Percentiles rank a stretch among this genome's conserved stretches.
Evolutionary conservation across 30 jellyfish, hydroid and myxozoan species (phyloP).

Genomic region (Clytia hemisphaerica): DNA sequence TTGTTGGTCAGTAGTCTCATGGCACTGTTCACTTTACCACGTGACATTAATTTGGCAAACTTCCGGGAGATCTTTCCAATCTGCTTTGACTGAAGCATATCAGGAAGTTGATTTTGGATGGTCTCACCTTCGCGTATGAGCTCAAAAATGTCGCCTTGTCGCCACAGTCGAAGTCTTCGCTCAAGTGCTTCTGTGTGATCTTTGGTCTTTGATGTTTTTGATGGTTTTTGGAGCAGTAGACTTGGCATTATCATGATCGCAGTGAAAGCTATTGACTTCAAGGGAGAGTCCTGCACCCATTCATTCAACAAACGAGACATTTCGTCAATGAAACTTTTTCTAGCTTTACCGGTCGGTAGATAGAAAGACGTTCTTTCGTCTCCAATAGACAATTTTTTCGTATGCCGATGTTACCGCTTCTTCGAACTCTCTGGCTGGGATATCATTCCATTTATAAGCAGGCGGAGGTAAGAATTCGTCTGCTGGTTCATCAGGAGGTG

Average conservation of each 20-base stretch:
- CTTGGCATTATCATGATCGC: slow-evolving; percentile 2
- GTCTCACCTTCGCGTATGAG: neutral
- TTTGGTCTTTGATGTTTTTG: slow-evolving; percentile 11
- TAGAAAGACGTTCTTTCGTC: neutral
- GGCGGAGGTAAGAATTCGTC: too few relatives aligned
- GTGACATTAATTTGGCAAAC: too few relatives aligned
- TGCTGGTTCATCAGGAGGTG: too few relatives aligned
- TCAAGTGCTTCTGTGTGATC: slow-evolving; percentile 3
- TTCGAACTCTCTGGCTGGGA: too few relatives aligned
- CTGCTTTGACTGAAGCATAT: too few relatives aligned
- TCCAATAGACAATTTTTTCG: too few relatives aligned
- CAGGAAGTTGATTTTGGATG: neutral
- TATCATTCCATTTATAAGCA: too few relatives aligned
- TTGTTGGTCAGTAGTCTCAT: too few relatives aligned
- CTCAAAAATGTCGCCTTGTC: neutral
- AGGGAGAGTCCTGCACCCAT: slow-evolving; percentile 4
- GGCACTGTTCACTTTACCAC: too few relatives aligned
- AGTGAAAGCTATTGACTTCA: neutral
- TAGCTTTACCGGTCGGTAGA: neutral
- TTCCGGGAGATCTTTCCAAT: neutral
- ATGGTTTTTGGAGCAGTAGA: slow-evolving; percentile 7
- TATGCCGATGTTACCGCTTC: too few relatives aligned
- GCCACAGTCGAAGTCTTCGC: neutral
- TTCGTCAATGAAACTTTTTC: neutral
- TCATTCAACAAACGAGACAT: neutral